These are phyloP conservation scores for Tetraodon nigroviridis DNA, from an alignment of 2,113 vertebrate genomes.

Conservation along the genomic window DNA sequence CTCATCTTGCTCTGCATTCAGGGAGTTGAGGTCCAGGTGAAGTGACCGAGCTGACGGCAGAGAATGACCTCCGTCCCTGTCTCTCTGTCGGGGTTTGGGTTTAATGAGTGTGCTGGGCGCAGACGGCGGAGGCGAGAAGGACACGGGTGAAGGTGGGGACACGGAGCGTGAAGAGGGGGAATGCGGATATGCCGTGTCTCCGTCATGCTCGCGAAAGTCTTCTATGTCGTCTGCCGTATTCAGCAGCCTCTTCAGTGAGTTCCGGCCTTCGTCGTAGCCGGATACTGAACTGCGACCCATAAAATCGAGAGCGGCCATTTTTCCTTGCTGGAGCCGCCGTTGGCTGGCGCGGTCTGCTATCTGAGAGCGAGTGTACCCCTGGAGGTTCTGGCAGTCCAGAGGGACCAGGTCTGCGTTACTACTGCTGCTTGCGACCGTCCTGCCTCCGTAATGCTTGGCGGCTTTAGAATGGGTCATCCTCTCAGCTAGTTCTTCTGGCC, in stretches of 20 bases:
- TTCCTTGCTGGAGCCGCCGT: slow-evolving; percentile 74
- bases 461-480: slow-evolving; percentile 76
- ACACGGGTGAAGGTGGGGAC: slow-evolving; percentile 65
- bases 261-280: slow-evolving; percentile 58
- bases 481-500: slow-evolving; percentile 80
- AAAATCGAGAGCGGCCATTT: slow-evolving; percentile 78
- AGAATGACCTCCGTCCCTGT: slow-evolving; percentile 70
- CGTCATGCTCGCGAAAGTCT: slow-evolving; percentile 52
- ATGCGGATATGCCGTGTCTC: slow-evolving; percentile 52
- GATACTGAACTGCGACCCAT: slow-evolving; percentile 55
- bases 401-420: slow-evolving; percentile 64
- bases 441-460: slow-evolving; percentile 63
- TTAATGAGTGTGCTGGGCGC: slow-evolving; percentile 71
- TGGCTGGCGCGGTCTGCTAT: slow-evolving; percentile 69
- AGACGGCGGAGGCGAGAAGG: slow-evolving; percentile 71
- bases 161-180: slow-evolving; percentile 61
- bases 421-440: slow-evolving; percentile 52
- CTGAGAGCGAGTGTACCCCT: slow-evolving; percentile 69
- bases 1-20: slow-evolving; percentile 74
- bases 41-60: slow-evolving; percentile 73
- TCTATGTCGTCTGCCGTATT: slow-evolving; percentile 61
- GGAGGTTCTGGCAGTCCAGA: slow-evolving; percentile 78
- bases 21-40: slow-evolving; percentile 77
- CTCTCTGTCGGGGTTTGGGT: slow-evolving; percentile 69
- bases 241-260: slow-evolving; percentile 74